A percentile compares a stretch with the other conserved stretches of the same genome.
Conservation (phyloP, 2,797 vertebrate species). For the Arrhamphus sclerolepis region DNA sequence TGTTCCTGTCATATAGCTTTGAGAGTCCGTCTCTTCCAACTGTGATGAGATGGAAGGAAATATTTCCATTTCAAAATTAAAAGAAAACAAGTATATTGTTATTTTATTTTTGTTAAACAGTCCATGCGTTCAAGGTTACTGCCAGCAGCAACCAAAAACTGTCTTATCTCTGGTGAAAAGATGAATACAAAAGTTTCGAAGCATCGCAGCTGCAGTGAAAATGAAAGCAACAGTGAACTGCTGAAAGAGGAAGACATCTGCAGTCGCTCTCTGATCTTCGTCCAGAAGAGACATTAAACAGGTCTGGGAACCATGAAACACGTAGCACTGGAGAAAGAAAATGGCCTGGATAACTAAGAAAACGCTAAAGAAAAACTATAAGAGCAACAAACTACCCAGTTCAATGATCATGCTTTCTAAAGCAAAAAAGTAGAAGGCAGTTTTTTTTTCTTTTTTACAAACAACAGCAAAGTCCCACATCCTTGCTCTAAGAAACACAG, state of each 20-base stretch:
- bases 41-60: conserved; percentile 22
- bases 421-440: conserved; percentile 79
- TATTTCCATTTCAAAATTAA: conserved; percentile 42
- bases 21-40: conserved; percentile 46
- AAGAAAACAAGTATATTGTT: conserved; percentile 44
- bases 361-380: conserved; percentile 20
- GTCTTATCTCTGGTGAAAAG: conserved; percentile 15
- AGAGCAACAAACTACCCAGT: conserved; percentile 37
- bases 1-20: conserved; percentile 70
- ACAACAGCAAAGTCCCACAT: conserved; percentile 77
- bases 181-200: conserved; percentile 40
- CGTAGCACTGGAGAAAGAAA: conserved; percentile 5
- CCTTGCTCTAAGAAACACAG: conserved; percentile 70
- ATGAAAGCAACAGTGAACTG: conserved; percentile 43
- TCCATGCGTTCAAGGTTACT: conserved; percentile 62
- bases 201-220: conserved; percentile 36
- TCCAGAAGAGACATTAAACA: conserved; percentile 11
- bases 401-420: conserved; percentile 63
- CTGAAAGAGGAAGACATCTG: conserved; percentile 47
- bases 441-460: conserved; percentile 47
- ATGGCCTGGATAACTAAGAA: conserved; percentile 40
- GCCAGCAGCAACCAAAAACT: conserved; percentile 79
- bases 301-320: conserved; percentile 24
- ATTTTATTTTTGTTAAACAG: conserved; percentile 54
- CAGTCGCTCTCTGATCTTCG: conserved; percentile 24